Base-by-base conservation (phyloP, 2,888 invertebrate species). In the Hydraecia micacea region DNA sequence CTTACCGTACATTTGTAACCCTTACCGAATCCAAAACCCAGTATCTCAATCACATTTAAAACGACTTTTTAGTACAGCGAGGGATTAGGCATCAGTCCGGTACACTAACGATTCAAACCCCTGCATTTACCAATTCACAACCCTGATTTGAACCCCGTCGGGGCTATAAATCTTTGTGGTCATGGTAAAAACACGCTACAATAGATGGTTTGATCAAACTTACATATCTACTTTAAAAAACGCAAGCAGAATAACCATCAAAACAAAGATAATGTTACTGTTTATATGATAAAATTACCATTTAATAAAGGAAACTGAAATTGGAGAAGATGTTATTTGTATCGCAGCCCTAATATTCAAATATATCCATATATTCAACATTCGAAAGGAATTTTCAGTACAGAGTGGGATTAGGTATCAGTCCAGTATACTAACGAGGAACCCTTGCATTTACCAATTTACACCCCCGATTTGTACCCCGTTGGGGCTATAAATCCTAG, bases 361-460 rank as follows among this genome's bases (percentile, higher is more conserved):
- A 66, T 65, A 25, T 0, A 11, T 11, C 13, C 52, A 32, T 15
- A 25, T 52, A 36, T 11, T 46, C 13, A 46, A 69, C 66, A 76
- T 75, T 87, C 68, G 66, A 82, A 88, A 72, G 65, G 78, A 80
- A 70, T 86, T 85, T 87, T 83, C 77, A 85, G 75, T 78, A 73
- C 71, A 74, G 63, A 73, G 63, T 18, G 73, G 80, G 75, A 81
- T 83, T 81, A 88, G 77, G 70, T 80, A 80, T 74, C 73, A 84
- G 86, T 75, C 73, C 81, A 74, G 74, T 67, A 60, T 74, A 84
- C 85, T 88, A 87, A 86, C 87, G 84, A 83, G 67, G 84, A 82
- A 86, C 89, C 91, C 90, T 87, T 88, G 89, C 90, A 89, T 92
- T 92, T 91, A 90, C 91, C 92, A 91, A 91, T 92, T 91, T 90